Conservation (phyloP, 2,888 invertebrate species). For the Stenoptilia bipunctidactyla region DNA sequence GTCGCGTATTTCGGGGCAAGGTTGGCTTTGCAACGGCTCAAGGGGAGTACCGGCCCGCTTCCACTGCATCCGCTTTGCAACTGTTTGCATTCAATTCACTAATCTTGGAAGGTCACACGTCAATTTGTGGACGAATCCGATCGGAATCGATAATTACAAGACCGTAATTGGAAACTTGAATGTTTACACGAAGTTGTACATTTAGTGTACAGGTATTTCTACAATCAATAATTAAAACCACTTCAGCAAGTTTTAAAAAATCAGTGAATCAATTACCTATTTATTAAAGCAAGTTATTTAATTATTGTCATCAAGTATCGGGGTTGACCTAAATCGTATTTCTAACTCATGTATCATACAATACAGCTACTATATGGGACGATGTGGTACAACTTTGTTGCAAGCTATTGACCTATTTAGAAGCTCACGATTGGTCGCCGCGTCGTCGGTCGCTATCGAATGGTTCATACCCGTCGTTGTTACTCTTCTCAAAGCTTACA, state of each 20-base stretch:
- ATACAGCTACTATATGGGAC: not conserved
- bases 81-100: slow-evolving; percentile 37
- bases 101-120: slow-evolving; percentile 48
- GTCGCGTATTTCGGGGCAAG: slow-evolving; percentile 66
- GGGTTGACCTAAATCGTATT: too few relatives aligned
- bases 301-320: too few relatives aligned
- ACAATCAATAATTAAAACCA: too few relatives aligned
- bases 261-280: too few relatives aligned
- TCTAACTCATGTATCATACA: too few relatives aligned
- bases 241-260: too few relatives aligned
- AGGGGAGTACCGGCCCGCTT: slow-evolving; percentile 28
- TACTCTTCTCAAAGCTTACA: slow-evolving; percentile 32
- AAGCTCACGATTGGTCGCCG: slow-evolving; percentile 37
- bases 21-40: slow-evolving; percentile 41
- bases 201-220: too few relatives aligned
- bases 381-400: slow-evolving; percentile 4
- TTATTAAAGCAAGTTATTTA: too few relatives aligned
- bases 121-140: slow-evolving; percentile 35
- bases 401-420: slow-evolving; percentile 58
- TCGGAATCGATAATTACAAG: slow-evolving; percentile 21
- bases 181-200: slow-evolving; percentile 2
- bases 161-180: not conserved
- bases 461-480: slow-evolving; percentile 52
- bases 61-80: slow-evolving; percentile 54
- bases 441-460: slow-evolving; percentile 34